A percentile compares a stretch with the other conserved stretches of the same genome.
Evolutionary conservation across 2,113 vertebrate species (phyloP).

Genomic region (Elephantulus edwardii): DNA sequence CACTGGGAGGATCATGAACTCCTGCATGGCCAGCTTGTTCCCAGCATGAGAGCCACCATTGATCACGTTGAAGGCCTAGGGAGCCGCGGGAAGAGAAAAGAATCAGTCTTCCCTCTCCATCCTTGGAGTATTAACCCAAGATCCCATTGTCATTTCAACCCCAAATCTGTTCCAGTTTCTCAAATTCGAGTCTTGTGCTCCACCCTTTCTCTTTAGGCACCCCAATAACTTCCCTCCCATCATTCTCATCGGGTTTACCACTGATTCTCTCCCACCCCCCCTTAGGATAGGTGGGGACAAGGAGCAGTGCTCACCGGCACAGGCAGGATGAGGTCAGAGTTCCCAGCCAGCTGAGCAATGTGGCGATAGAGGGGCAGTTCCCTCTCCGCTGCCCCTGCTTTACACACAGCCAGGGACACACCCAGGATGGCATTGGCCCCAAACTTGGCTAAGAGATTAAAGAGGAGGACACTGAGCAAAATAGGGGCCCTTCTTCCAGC

Average conservation of each 20-base stretch:
- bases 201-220: background rate
- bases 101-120: background rate
- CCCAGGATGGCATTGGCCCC: constrained; percentile 95
- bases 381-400: constrained; percentile 92
- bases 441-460: constrained; percentile 89
- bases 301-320: constrained; percentile 88
- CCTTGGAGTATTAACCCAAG: background rate
- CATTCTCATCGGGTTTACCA: background rate
- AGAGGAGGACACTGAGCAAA: constrained; percentile 59
- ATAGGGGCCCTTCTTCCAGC: background rate
- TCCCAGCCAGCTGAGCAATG: constrained; percentile 94
- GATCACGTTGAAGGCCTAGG: constrained; percentile 94
- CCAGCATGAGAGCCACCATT: constrained; percentile 94
- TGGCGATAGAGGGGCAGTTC: constrained; percentile 93
- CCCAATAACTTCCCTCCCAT: background rate
- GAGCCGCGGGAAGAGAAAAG: constrained; percentile 26
- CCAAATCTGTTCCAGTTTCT: background rate
- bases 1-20: constrained; percentile 96
- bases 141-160: background rate
- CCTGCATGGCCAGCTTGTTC: constrained; percentile 95
- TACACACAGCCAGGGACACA: constrained; percentile 93
- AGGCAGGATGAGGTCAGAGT: constrained; percentile 92
- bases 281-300: background rate
- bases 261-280: background rate
- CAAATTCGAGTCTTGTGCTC: background rate